phyloP scores from a whole-genome alignment of 1,140 invertebrate species.

The Papilio helenus region DNA sequence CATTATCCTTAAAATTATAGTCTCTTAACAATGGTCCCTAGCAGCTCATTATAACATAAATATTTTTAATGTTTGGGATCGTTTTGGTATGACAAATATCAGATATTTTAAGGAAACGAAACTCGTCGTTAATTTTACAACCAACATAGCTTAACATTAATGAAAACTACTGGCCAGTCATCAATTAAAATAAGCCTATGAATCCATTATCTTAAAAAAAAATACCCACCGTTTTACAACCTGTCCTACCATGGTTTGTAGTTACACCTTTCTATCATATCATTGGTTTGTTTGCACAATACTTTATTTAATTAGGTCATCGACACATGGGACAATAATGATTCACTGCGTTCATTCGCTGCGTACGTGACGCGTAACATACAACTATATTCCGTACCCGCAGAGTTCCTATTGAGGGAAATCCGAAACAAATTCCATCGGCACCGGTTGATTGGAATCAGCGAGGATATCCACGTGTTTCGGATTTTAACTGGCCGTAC shows the following conservation, averaged over 20 bases:
- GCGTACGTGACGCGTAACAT: constrained; percentile 11
- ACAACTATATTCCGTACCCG: neutral
- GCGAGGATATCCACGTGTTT: constrained; percentile 8
- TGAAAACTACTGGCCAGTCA: neutral
- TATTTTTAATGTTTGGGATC: neutral
- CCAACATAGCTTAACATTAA: neutral
- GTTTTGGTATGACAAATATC: neutral
- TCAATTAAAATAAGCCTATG: neutral
- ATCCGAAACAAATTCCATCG: constrained; percentile 10
- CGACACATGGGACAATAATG: neutral
- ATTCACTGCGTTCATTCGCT: neutral
- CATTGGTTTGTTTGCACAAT: neutral
- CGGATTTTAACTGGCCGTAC: neutral
- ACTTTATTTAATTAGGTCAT: constrained; percentile 15
- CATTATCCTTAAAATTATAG: constrained; percentile 1
- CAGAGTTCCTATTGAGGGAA: neutral
- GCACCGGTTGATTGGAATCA: constrained; percentile 16
- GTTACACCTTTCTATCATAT: neutral
- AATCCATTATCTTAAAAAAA: too few species aligned
- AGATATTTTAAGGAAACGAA: too few species aligned
- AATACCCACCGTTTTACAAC: neutral
- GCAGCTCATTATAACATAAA: neutral
- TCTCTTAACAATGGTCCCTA: neutral
- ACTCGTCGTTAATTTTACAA: neutral
- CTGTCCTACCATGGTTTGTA: neutral